These are phyloP conservation scores for Progne subis DNA, from an alignment of 2,113 vertebrate genomes.

Conservation along the genomic window DNA sequence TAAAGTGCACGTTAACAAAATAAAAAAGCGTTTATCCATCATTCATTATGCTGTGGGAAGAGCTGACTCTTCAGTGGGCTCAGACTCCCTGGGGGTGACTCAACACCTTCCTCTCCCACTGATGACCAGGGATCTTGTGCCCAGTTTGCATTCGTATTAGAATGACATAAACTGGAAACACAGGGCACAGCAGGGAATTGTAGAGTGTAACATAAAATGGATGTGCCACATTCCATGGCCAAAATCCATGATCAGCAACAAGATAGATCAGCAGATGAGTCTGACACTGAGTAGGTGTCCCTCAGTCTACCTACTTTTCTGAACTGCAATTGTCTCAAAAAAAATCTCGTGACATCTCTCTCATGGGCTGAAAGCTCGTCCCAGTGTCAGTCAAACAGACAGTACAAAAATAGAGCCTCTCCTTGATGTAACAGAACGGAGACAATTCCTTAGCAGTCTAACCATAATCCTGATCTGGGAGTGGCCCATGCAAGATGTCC, in stretches of 20 bases:
- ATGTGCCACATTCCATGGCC: neutral
- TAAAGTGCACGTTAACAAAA: neutral
- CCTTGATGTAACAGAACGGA: neutral
- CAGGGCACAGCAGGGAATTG: neutral
- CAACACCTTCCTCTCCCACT: neutral
- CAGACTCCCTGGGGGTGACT: rapidly evolving
- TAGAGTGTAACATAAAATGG: neutral
- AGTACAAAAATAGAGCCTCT: neutral
- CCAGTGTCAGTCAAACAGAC: neutral
- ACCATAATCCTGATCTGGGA: neutral
- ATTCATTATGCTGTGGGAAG: neutral
- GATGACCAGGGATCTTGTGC: neutral
- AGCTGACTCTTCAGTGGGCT: neutral
- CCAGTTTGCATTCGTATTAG: neutral
- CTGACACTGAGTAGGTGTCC: neutral
- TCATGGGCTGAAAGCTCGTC: neutral
- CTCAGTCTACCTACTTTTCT: constrained; percentile 13
- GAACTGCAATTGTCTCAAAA: constrained; percentile 26
- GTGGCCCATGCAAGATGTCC: neutral
- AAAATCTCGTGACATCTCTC: neutral
- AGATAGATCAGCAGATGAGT: constrained; percentile 2
- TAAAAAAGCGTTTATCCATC: neutral
- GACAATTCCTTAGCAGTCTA: neutral
- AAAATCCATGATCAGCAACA: neutral
- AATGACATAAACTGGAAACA: neutral